Base-by-base conservation (phyloP, 1,140 invertebrate genomes). In the Rhagoletis zephyria region DNA sequence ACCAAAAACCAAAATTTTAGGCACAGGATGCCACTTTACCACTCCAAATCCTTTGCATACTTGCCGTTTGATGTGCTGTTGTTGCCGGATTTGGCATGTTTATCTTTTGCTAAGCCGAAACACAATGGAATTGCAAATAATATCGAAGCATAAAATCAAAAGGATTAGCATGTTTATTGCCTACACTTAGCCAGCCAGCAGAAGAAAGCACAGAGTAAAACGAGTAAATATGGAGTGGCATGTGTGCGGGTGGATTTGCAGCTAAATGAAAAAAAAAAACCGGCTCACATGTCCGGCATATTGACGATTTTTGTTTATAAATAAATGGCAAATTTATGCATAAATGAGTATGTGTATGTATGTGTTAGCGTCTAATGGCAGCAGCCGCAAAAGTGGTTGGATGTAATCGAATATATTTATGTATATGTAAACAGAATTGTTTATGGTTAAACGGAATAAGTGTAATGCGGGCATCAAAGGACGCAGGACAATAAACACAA, bases 81-180 rank as follows among this genome's bases (percentile, higher is more conserved):
- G 61, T 9, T 14, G 12, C 12, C 9, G 61, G 61, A 63, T 9
- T 63, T 63, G 45, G 74, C 51, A 85, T 85, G 60, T 63, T 63
- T 85, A 85, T 60, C 19, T 59, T 60, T 30, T 0, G 30, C 3
- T 85, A 45, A 60, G 60, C 59, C 12, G 30, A 63, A 60, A 12
- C 30, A 85, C 40, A 61, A 61, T 85, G 85, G 63, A 85, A 85
- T 61, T 63, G 85, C 85, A 63, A 60, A 85, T 85, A 85, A 85
- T 61, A 85, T 45, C 42, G 30, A 85, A 51, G 61, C 61, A 87
- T 48, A 70, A 87, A 87, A 87, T 87, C 86, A 87, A 61, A 87
- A 61, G 67, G 86, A 87, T 87, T 87, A 87, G 86, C 45, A 87
- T 67, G 86, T 87, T 87, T 67, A 87, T 87, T 67, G 64, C 64